Evolutionary conservation across 1,140 invertebrate genomes (phyloP).

Genomic region (Eurosta solidaginis): DNA sequence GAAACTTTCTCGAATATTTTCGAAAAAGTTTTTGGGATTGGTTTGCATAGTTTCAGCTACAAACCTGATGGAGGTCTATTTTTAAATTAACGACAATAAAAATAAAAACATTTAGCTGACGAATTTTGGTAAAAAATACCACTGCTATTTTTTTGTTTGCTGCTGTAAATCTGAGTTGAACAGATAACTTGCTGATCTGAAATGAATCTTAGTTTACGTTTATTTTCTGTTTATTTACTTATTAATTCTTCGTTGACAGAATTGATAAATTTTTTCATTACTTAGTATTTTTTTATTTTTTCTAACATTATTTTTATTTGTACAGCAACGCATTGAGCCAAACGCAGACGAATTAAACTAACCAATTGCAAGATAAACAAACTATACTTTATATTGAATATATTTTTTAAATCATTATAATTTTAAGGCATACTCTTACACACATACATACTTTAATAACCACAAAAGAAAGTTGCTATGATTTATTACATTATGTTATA

Average conservation of each 20-base stretch:
- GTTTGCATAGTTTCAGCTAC: too few species aligned
- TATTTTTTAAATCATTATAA: not conserved
- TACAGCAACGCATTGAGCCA: conserved; percentile 21
- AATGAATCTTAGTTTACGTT: not conserved
- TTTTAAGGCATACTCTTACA: too few species aligned
- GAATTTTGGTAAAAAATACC: too few species aligned
- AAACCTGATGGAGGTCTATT: too few species aligned
- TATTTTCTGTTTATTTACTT: not conserved
- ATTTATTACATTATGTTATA: too few species aligned
- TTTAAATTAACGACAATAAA: too few species aligned
- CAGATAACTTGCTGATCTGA: too few species aligned
- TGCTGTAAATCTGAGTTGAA: too few species aligned
- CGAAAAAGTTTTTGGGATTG: too few species aligned
- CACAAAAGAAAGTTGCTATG: not conserved
- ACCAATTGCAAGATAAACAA: not conserved
- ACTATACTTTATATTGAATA: not conserved
- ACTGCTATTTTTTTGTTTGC: too few species aligned
- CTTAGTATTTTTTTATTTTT: not conserved
- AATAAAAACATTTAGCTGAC: too few species aligned
- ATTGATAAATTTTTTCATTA: not conserved
- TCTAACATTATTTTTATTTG: not conserved
- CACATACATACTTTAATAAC: not conserved
- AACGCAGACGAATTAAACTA: conserved; percentile 1
- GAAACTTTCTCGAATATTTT: too few species aligned
- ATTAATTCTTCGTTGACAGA: not conserved